Base-by-base conservation (phyloP, 2,888 invertebrate genomes). In the Girardia tigrina region DNA sequence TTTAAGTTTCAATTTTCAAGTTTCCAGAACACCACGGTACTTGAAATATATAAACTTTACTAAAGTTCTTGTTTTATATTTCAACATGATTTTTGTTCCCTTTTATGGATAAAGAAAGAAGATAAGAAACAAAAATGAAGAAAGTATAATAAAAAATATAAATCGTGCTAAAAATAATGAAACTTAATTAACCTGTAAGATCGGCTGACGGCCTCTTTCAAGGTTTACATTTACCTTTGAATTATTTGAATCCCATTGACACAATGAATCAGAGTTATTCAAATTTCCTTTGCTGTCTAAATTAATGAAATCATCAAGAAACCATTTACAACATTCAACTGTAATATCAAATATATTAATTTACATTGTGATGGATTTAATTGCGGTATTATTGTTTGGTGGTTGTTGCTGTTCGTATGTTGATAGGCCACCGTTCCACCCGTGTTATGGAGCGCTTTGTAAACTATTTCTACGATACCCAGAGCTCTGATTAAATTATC, bases 341-440 rank as follows among this genome's bases (percentile, higher is more conserved):
- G 16, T 12, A 36, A 12, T 16, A 36, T 12, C 36, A 36, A 12
- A 16, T 36, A 36, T 36, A 36, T 12, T 16, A 16, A n/a, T n/a
- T 56, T 56, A 56, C 56, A 56, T 56, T 56, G 56, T 20, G 56
- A 56, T 56, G 4, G n/a, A n/a, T 56, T 56, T 56, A 56, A 12
- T 56, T 56, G 56, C 4, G 56, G 56, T 12, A 56, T 56, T 56
- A 56, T 56, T 12, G 56, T 4, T n/a, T 56, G 56, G 23, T n/a
- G n/a, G 2, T n/a, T n/a, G 23, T 4, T 56, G 56, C 56, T 56
- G n/a, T n/a, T n/a, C 8, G 56, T 56, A n/a, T 56, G 56, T 23
- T 56, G 56, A 56, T 56, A 56, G n/a, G 74, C 74, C 74, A 74
- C 70, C 16, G 74, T 74, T 26, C 74, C 74, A 16, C 42, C 42